A percentile compares a stretch with the other conserved stretches of the same genome.
Evolutionary conservation across 2,888 invertebrate species (phyloP).

Genomic region (Ophioninae sp.): DNA sequence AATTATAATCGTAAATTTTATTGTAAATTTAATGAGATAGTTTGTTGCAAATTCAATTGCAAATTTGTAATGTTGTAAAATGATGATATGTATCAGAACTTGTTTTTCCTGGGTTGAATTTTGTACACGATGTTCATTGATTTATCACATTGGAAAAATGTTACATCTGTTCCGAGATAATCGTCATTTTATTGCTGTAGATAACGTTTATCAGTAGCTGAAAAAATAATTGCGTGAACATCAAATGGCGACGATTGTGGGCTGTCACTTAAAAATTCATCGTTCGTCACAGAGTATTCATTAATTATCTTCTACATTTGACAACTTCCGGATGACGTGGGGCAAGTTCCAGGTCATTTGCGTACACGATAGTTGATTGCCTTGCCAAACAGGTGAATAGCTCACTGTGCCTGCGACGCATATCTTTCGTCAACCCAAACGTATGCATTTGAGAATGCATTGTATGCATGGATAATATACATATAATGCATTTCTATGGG

Average conservation of each 20-base stretch:
- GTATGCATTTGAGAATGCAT: slow-evolving; percentile 24
- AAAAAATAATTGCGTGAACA: background rate
- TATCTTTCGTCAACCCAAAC: background rate
- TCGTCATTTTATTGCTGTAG: background rate
- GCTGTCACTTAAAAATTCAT: background rate
- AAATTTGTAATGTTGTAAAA: slow-evolving; percentile 33
- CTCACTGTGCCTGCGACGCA: background rate
- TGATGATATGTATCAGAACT: slow-evolving; percentile 30
- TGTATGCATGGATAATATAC: background rate
- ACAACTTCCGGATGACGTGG: background rate
- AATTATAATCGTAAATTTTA: no score
- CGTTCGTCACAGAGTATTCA: background rate
- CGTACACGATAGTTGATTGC: background rate
- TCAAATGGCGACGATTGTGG: background rate
- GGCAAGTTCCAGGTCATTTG: slow-evolving; percentile 8
- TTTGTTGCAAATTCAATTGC: background rate
- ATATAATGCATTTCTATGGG: no score
- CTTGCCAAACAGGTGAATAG: no score
- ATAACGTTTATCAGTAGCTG: background rate
- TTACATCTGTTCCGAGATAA: background rate
- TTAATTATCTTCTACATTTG: slow-evolving; percentile 2
- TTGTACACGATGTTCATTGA: background rate
- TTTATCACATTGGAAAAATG: background rate
- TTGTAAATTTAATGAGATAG: background rate
- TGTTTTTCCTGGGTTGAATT: background rate